These are phyloP conservation scores for Frankliniella intonsa DNA, from an alignment of 2,888 invertebrate species.

Conservation along the genomic window DNA sequence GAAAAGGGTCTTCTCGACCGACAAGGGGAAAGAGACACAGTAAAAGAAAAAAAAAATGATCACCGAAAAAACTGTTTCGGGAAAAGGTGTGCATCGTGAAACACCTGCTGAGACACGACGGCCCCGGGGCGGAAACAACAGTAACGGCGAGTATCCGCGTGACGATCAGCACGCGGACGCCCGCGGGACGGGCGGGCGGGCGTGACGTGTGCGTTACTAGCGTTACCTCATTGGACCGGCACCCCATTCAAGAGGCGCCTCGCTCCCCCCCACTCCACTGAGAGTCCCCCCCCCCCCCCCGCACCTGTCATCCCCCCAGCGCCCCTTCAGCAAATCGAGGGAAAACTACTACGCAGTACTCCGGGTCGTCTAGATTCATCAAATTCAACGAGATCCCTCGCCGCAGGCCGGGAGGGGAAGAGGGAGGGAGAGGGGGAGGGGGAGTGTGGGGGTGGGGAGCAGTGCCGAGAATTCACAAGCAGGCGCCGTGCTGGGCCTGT, in stretches of 20 bases:
- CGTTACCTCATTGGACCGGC: background rate
- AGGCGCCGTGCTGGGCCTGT: background rate
- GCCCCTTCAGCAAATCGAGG: background rate
- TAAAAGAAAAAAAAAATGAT: too few species aligned
- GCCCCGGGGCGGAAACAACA: too few species aligned
- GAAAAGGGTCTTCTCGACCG: too few species aligned
- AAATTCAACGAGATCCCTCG: background rate
- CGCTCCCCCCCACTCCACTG: background rate
- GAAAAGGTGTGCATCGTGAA: too few species aligned
- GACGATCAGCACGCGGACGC: too few species aligned
- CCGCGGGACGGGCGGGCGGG: background rate
- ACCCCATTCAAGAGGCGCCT: background rate
- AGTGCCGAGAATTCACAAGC: slow-evolving; percentile 15
- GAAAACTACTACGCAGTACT: background rate
- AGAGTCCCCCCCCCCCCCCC: background rate
- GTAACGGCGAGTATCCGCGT: too few species aligned
- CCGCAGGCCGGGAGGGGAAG: background rate
- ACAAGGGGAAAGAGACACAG: too few species aligned
- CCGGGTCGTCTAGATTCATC: background rate
- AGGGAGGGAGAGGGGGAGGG: background rate
- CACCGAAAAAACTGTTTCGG: too few species aligned
- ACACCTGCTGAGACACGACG: too few species aligned
- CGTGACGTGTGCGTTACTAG: background rate
- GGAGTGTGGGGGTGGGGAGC: background rate
- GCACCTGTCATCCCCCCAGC: background rate